Evolutionary conservation across 2,888 invertebrate species (phyloP), one percentile per base, ranked within the genome.

Genomic region (Polymixis flavicincta): DNA sequence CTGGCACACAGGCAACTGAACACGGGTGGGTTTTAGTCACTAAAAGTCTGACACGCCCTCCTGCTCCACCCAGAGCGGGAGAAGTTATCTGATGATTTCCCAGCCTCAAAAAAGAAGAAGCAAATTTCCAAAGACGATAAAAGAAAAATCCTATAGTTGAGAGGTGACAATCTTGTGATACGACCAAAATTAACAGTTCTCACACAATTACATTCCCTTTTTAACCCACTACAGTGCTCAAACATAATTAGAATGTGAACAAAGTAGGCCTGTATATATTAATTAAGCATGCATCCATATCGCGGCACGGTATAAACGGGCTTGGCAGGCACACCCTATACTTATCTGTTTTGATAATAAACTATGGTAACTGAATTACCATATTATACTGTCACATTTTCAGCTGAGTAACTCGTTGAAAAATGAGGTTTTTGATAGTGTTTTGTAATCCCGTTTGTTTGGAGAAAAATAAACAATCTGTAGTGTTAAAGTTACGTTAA

Each of bases 261-360:
- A 85, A 85, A 83, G 74, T 76, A 81, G 78, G 80, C 77, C 76
- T 76, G 77, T 76, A 72, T 78, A 63, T 76, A 83, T 85, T 86
- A 88, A 85, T 85, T 86, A 85, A 78, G 68, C 74, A 45, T 83
- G 82, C 87, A 81, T 71, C 80, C 87, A 87, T 88, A 87, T 82
- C 81, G 76, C 32, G 48, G 65, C 92, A 91, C 90, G 92, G 73
- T 86, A 91, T 79, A 85, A 86, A 66, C 87, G 83, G 92, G 92
- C 86, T 89, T 77, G 91, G 86, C 88, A 74, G 90, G 78, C 89
- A 87, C 90, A 65, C 87, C 91, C 83, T 82, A 85, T 89, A 88
- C 88, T 90, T 75, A 83, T 89, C 86, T 86, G 75, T 76, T 78
- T 67, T 78, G 71, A 82, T 89, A 89, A 88, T 89, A 86, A 88